phyloP scores from a whole-genome alignment of 1,140 invertebrate species.

The Paracyclopina nana region DNA sequence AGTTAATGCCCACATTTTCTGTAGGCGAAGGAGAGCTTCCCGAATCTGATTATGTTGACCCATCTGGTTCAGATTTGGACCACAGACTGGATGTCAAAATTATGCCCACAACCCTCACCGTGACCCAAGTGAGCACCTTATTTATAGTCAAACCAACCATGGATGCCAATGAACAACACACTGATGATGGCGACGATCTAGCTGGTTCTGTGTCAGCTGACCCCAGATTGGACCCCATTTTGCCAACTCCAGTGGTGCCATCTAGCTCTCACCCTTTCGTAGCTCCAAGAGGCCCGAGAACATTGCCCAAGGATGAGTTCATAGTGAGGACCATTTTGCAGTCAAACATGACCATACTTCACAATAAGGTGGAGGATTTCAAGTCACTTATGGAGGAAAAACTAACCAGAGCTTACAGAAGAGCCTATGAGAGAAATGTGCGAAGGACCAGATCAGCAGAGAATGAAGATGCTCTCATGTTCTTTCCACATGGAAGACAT shows the following conservation, averaged over 20 bases:
- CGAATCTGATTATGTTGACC: too few species aligned
- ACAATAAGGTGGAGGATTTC: not conserved
- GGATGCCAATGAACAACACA: not conserved
- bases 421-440: not conserved
- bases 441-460: not conserved
- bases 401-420: not conserved
- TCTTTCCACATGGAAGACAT: not conserved
- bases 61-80: too few species aligned
- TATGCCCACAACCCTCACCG: not conserved
- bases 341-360: conserved; percentile 1
- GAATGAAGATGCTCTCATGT: not conserved
- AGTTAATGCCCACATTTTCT: too few species aligned
- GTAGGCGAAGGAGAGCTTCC: too few species aligned
- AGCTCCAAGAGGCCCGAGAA: not conserved
- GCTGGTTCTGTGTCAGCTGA: not conserved
- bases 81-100: too few species aligned
- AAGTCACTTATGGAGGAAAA: not conserved
- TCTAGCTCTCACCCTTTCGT: not conserved
- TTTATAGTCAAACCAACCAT: not conserved
- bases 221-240: not conserved
- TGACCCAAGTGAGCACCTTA: not conserved
- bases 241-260: not conserved
- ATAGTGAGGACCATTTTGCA: not conserved
- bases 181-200: not conserved
- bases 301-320: not conserved